A percentile compares a stretch with the other conserved stretches of the same genome.
Conservation (phyloP, 2,888 invertebrate species). For the Rhaphigaster nebulosa region DNA sequence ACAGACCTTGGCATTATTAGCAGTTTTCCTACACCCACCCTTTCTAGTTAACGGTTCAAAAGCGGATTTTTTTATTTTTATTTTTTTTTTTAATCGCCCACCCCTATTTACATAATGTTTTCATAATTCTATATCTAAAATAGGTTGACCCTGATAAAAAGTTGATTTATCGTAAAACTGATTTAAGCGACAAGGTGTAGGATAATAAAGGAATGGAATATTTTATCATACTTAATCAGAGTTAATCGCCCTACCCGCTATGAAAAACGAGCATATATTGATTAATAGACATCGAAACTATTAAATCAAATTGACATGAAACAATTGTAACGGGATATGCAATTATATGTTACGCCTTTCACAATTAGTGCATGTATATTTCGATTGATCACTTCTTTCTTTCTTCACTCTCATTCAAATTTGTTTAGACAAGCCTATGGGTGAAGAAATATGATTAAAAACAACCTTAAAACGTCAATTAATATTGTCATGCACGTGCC, state of each 20-base stretch:
- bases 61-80: too few relatives aligned
- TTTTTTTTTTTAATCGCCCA: not conserved
- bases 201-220: not conserved
- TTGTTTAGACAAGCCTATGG: not conserved
- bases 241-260: slow-evolving; percentile 3
- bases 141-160: not conserved
- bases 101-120: not conserved
- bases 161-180: not conserved
- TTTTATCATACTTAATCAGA: not conserved
- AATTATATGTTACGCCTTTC: not conserved
- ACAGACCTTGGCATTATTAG: not conserved
- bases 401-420: not conserved
- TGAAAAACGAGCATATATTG: not conserved
- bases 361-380: not conserved
- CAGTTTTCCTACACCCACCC: not conserved
- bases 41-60: not conserved
- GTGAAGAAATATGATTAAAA: not conserved
- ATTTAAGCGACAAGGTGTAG: not conserved
- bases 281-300: not conserved
- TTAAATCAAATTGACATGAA: not conserved
- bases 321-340: not conserved
- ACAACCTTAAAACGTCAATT: not conserved
- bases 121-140: not conserved
- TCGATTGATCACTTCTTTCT: not conserved
- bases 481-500: not conserved